phyloP scores from a whole-genome alignment of 2,888 invertebrate species.

The Pyrochroa serraticornis region DNA sequence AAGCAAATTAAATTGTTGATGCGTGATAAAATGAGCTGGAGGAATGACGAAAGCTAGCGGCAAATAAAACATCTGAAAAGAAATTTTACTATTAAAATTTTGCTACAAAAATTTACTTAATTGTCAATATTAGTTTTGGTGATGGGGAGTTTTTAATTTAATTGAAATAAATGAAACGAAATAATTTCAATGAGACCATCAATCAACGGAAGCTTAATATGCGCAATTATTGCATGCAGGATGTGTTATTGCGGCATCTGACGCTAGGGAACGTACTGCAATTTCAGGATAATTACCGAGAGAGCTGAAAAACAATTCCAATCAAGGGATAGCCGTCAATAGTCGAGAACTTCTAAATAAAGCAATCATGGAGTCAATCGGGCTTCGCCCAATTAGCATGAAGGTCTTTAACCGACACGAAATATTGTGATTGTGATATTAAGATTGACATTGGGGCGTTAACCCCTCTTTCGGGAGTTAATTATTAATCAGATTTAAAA shows the following conservation, averaged over 20 bases:
- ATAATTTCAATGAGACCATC: conserved; percentile 2
- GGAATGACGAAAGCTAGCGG: conserved; percentile 79
- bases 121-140: no score
- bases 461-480: no score
- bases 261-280: not conserved
- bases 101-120: not conserved
- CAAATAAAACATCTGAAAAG: conserved; percentile 70
- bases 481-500: no score
- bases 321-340: no score
- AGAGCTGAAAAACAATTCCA: no score
- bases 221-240: not conserved
- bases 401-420: no score
- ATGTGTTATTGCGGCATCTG: not conserved
- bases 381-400: no score
- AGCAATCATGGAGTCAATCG: no score
- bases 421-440: no score
- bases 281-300: no score
- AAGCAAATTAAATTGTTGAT: conserved; percentile 86
- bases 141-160: not conserved
- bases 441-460: no score
- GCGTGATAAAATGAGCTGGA: conserved; percentile 79
- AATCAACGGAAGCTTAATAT: conserved; percentile 2
- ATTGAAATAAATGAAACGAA: conserved; percentile 9
- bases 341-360: no score
- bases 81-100: conserved; percentile 4